Evolutionary conservation across 2,113 vertebrate genomes (phyloP).

Genomic region (Siniperca knerii): DNA sequence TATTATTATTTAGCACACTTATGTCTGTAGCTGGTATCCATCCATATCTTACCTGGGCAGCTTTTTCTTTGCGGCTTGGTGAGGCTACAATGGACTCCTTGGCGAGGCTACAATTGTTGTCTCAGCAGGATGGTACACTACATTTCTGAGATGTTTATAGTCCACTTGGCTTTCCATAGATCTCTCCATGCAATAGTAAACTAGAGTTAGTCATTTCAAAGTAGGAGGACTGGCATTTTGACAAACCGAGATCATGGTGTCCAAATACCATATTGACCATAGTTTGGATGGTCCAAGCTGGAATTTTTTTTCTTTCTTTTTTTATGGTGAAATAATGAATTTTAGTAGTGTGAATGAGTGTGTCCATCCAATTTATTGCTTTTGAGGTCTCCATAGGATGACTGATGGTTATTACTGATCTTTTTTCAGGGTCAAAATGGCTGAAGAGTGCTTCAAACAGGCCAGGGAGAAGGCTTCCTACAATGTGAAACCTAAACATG

Average conservation of each 20-base stretch:
- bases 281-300: conserved; percentile 16
- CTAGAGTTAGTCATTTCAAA: conserved; percentile 52
- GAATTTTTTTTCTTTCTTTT: conserved; percentile 3
- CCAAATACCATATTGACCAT: conserved; percentile 40
- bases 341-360: conserved; percentile 21
- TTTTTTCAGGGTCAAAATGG: conserved; percentile 90
- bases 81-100: no score
- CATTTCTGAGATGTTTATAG: no score
- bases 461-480: conserved; percentile 92
- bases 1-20: no score
- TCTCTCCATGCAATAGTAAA: conserved; percentile 37
- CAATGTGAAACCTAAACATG: conserved; percentile 93
- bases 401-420: background rate
- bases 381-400: background rate
- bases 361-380: conserved; percentile 17
- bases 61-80: no score
- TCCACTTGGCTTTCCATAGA: background rate
- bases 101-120: no score
- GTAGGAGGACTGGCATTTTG: conserved; percentile 27
- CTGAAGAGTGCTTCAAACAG: conserved; percentile 92
- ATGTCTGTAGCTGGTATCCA: no score
- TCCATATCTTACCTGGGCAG: no score
- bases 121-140: no score
- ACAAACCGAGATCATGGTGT: conserved; percentile 45
- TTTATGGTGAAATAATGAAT: conserved; percentile 15